Evolutionary conservation across 2,797 vertebrate species (phyloP).

Genomic region (Premnoplex brunnescens): DNA sequence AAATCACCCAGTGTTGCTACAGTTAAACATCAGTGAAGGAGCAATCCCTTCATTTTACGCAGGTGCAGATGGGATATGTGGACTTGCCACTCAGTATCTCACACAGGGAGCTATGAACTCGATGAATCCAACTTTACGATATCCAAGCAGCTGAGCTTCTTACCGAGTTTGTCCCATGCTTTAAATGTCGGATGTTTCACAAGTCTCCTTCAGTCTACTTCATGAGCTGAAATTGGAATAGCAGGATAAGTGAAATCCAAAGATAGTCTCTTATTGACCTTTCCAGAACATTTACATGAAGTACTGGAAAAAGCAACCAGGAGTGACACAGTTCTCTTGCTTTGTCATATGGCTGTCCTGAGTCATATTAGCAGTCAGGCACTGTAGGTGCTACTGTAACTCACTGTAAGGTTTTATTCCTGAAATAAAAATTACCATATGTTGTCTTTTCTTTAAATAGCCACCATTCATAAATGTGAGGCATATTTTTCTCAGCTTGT

Average conservation of each 20-base stretch:
- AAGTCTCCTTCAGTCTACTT: not conserved
- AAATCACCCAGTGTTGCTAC: not conserved
- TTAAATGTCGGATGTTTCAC: not conserved
- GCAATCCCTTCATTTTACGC: not conserved
- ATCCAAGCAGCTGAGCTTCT: not conserved
- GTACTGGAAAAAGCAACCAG: not conserved
- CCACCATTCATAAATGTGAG: conserved; percentile 14
- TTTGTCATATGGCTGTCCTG: not conserved
- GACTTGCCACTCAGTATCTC: not conserved
- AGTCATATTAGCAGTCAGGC: not conserved
- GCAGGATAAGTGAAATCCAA: not conserved
- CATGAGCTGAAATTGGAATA: not conserved
- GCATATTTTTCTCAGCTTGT: not conserved
- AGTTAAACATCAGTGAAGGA: not conserved
- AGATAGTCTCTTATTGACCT: not conserved
- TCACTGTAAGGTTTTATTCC: not conserved
- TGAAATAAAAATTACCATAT: not conserved
- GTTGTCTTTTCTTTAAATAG: not conserved
- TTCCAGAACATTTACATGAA: not conserved
- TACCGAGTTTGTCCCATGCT: not conserved
- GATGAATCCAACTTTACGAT: not conserved
- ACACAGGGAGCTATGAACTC: not conserved
- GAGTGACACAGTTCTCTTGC: not conserved
- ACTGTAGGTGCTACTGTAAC: not conserved
- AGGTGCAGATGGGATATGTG: not conserved